These are phyloP conservation scores for Drosophila setifemur DNA, from an alignment of 1,140 invertebrate genomes.

Conservation along the genomic window DNA sequence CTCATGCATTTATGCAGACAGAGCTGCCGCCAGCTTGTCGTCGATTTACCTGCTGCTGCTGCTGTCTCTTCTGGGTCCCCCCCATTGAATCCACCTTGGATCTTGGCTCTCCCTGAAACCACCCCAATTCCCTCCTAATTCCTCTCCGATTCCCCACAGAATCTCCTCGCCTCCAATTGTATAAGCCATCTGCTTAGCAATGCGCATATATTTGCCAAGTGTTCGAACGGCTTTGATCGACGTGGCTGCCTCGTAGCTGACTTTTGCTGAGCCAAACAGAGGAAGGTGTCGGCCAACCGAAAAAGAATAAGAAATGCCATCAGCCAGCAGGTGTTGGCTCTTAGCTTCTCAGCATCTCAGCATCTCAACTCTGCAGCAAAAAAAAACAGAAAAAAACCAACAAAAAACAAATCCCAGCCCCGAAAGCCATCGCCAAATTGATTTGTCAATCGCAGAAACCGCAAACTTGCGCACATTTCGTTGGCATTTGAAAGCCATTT, in stretches of 20 bases:
- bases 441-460: slow-evolving; percentile 74
- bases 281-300: slow-evolving; percentile 36
- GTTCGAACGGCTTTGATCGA: slow-evolving; percentile 73
- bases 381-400: slow-evolving; percentile 10
- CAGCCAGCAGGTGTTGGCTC: slow-evolving; percentile 70
- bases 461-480: slow-evolving; percentile 74
- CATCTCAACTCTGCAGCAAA: no score
- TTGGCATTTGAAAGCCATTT: slow-evolving; percentile 77
- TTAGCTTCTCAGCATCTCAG: slow-evolving; percentile 8
- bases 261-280: not conserved
- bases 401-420: slow-evolving; percentile 43
- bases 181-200: slow-evolving; percentile 44
- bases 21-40: slow-evolving; percentile 65
- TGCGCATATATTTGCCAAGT: slow-evolving; percentile 78
- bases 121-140: no score
- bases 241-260: slow-evolving; percentile 50
- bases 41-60: slow-evolving; percentile 42
- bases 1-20: slow-evolving; percentile 74
- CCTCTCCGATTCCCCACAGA: no score
- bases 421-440: slow-evolving; percentile 69
- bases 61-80: no score
- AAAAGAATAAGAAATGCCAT: slow-evolving; percentile 50
- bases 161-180: slow-evolving; percentile 1
- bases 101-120: not conserved
- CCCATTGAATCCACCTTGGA: not conserved